These are phyloP conservation scores for Bembecia ichneumoniformis DNA, from an alignment of 2,888 invertebrate genomes.

Conservation along the genomic window DNA sequence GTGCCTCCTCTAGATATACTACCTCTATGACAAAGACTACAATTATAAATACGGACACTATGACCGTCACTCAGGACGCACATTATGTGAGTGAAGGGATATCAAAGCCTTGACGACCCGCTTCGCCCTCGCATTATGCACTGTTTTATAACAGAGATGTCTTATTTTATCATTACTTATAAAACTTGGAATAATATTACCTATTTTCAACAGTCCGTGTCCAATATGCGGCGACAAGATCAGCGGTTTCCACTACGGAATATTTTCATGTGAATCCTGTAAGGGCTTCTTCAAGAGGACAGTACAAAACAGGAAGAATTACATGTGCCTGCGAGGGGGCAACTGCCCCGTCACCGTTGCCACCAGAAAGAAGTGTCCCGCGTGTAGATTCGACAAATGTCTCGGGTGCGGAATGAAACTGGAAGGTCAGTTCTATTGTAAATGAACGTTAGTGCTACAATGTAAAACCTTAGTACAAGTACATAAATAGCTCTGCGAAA, in stretches of 20 bases:
- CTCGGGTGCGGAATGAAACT: conserved; percentile 96
- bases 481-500: not conserved
- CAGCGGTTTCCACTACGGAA: conserved; percentile 97
- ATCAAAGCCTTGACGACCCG: too few relatives aligned
- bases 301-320: conserved; percentile 98
- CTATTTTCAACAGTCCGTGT: conserved; percentile 79
- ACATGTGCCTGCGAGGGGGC: conserved; percentile 92
- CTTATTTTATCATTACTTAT: too few relatives aligned
- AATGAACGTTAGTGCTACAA: not conserved
- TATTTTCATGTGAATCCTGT: conserved; percentile 97
- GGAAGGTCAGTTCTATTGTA: conserved; percentile 75
- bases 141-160: too few relatives aligned
- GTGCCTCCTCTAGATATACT: too few relatives aligned
- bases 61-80: too few relatives aligned
- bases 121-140: too few relatives aligned
- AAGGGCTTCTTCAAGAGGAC: conserved; percentile 98
- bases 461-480: not conserved
- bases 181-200: not conserved
- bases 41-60: too few relatives aligned
- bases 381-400: conserved; percentile 96
- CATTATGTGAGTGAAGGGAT: too few relatives aligned
- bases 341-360: conserved; percentile 93
- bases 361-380: conserved; percentile 96
- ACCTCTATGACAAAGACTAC: too few relatives aligned
- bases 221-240: conserved; percentile 97